Evolutionary conservation across 2,113 vertebrate genomes (phyloP), one percentile per base, ranked within the genome.

Genomic region (Pogona vitticeps): DNA sequence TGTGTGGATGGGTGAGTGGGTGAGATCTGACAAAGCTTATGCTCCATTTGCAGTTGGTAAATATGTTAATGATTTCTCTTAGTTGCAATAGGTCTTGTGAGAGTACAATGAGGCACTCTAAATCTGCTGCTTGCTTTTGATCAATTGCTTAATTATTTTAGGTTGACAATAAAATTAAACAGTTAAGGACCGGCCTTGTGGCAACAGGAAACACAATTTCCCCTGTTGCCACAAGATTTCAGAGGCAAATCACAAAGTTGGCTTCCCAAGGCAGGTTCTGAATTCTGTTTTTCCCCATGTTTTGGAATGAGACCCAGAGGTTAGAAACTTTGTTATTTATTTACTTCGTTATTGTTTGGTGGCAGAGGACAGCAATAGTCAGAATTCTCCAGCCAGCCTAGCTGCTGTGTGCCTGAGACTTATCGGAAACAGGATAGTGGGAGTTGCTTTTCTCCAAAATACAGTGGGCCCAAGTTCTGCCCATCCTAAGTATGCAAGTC

Each of bases 181-280:
- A 80, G 85, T 21, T 87, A 17, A 65, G 68, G 70, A 9, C 2
- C 56, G 68, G 67, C 40, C 7, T 83, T 65, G 56, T 83, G 81
- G 65, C 75, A 88, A 31, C 56, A 88, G 82, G 75, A 88, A 83
- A 88, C 79, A 52, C 76, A 88, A 79, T 83, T 84, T 84, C 76
- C 67, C 76, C 59, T 40, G 6, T 40, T 89, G 0, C 75, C n/a
- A n/a, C n/a, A n/a, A n/a, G n/a, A n/a, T 0, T 65, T 67, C 59
- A 52, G 23, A 76, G 71, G 70, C 78, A 82, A 82, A 81, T 65
- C 40, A 73, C 78, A 81, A 76, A 38, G 61, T 28, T 6, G 23
- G 56, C 13, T 63, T 86, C 85, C 26, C 5, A 15, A 5, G 58
- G 58, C 36, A 84, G 17, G 59, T 65, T 76, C 70, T 75, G 40